These are phyloP conservation scores for Cinclus cinclus DNA, from an alignment of 2,113 vertebrate species.

Conservation along the genomic window DNA sequence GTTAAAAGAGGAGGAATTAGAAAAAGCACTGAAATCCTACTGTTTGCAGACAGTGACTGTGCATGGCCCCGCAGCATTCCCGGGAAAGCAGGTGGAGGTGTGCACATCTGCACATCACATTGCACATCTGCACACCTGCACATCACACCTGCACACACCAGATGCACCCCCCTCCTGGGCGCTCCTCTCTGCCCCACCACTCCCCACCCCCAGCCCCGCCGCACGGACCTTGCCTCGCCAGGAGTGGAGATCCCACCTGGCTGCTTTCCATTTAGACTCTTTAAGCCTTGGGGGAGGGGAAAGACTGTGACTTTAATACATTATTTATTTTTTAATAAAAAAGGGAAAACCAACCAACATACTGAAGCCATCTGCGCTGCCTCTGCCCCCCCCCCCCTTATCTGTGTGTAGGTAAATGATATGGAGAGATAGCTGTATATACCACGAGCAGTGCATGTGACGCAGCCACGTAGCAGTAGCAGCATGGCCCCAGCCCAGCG, in stretches of 20 bases:
- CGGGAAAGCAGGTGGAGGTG: neutral
- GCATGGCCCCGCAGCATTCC: neutral
- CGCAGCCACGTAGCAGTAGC: conserved; percentile 82
- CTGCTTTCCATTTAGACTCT: neutral
- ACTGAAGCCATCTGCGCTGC: conserved; percentile 68
- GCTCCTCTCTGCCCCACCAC: neutral
- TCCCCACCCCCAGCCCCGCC: fast-evolving
- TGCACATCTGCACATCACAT: neutral
- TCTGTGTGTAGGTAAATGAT: conserved; percentile 76
- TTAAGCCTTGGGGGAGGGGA: neutral
- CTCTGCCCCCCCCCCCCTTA: conserved; percentile 45
- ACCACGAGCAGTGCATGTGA: conserved; percentile 86
- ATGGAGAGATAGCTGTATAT: conserved; percentile 72
- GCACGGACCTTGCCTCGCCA: neutral
- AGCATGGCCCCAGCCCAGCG: conserved; percentile 75
- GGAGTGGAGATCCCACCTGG: neutral
- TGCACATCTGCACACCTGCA: neutral
- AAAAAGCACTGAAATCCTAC: neutral
- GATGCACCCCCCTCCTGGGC: neutral
- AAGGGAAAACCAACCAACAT: conserved; percentile 23
- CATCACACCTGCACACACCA: neutral
- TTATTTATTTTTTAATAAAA: conserved; percentile 16
- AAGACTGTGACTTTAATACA: conserved; percentile 61
- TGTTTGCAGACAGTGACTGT: fast-evolving
- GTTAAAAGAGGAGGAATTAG: neutral